Base-by-base conservation (phyloP, 2,888 invertebrate species). In the Leucozona laternaria region DNA sequence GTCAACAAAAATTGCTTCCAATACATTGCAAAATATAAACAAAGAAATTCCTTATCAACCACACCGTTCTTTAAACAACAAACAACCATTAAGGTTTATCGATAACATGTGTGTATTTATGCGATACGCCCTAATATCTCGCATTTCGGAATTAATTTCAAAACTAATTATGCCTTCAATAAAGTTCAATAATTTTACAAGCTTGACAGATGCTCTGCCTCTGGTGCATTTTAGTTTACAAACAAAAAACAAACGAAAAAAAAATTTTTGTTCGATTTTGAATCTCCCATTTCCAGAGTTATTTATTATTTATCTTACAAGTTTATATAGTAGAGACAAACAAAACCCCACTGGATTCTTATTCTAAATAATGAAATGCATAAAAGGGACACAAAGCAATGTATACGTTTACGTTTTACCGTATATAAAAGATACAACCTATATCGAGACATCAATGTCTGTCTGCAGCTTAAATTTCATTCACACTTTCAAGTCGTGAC, bases 401-500 rank as follows among this genome's bases (percentile, higher is more conserved):
- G n/a, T 58, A 34, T 4, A 17, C 11, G 10, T 34, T 2, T 43
- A 43, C 1, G 40, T 45, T 10, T n/a, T 28, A 28, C 6, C 8
- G 31, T 31, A 17, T 53, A 53, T 8, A 58, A 60, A 40, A 37
- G 20, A 58, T 57, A 11, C 7, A 50, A 66, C 20, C 11, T 48
- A 31, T 34, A 66, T 66, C 7, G n/a, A 66, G 68, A 70, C 78
- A 60, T 60, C 73, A 76, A 80, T 72, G 79, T 57, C 64, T 57
- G 80, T 62, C 80, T 84, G 70, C 71, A 84, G 84, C 57, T 84
- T 71, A 58, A 76, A 76, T 79, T 79, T 68, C 40, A 53, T 84
- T 84, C 79, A 84, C 84, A 84, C 79, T 76, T 71, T 37, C 10
- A 71, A 71, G 43, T 79, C 79, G 79, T 71, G 79, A 84, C 83